Evolutionary conservation across 2,113 vertebrate genomes (phyloP), one percentile per base, ranked within the genome.

Genomic region (Onychorhynchus coronatus): DNA sequence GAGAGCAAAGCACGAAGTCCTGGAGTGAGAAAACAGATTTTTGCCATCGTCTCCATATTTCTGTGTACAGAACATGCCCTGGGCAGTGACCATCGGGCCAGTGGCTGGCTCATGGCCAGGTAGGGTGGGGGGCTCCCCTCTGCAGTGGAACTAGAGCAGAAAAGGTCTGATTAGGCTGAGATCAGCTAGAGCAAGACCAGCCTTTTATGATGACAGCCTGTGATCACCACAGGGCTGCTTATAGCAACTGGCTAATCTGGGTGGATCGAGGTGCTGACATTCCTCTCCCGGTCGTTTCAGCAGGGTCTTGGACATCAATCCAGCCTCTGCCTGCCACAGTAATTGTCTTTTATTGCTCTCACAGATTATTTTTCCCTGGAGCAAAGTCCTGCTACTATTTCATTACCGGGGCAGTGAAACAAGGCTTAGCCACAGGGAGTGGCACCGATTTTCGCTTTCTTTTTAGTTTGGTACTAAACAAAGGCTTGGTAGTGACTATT

Each of bases 11-110:
- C 4, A 0, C 15, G 0, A 77, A 67, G 9, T 77, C 83, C 55
- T 14, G 5, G 22, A 13, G 37, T 17, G 41, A 85, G 77, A 87
- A 65, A 68, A 20, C 24, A 44, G 47, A 2, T 10, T 37, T 80
- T 53, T 72, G 31, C n/a, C 30, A 5, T 79, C 4, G 9, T 35
- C 88, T 72, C 46, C 25, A 1, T 8, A 1, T 75, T 82, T 82
- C 22, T 83, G 12, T 11, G 52, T 49, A 11, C 23, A 72, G 62
- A 50, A 49, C 31, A 19, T 2, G 1, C 49, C 56, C 68, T 23
- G 62, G 70, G 62, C 56, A 47, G 55, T 0, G 0, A 84, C 6
- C 4, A 1, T 6, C 0, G 0, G 50, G 63, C 24, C 71, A 53
- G 65, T 9, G 42, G 50, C 72, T 7, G 6, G 56, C 61, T 72